These are phyloP conservation scores for Glossosoma conforme DNA, from an alignment of 1,140 invertebrate species.

Conservation along the genomic window DNA sequence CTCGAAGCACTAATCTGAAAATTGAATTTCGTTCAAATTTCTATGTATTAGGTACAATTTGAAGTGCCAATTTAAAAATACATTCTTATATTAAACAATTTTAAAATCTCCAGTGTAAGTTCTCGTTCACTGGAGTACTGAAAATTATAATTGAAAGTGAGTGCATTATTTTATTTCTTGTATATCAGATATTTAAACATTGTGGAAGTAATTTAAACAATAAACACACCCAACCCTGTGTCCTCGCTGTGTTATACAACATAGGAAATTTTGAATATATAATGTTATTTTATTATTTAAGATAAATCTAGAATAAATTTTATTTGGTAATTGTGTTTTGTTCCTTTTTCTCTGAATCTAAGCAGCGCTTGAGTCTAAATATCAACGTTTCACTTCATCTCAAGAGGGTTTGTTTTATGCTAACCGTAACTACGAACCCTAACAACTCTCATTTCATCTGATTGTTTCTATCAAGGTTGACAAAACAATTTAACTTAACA, in stretches of 20 bases:
- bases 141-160: no score
- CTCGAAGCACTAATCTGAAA: no score
- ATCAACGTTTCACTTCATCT: no score
- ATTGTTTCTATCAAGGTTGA: no score
- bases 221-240: conserved; percentile 4
- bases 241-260: conserved; percentile 18
- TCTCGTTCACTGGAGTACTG: no score
- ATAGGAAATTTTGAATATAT: conserved; percentile 22
- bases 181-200: conserved; percentile 3
- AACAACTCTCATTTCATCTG: no score
- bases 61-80: conserved; percentile 9
- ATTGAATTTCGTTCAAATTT: no score
- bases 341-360: background rate
- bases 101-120: no score
- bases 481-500: no score
- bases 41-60: conserved; percentile 5
- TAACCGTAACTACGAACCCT: no score
- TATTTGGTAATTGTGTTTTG: conserved; percentile 9
- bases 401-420: no score
- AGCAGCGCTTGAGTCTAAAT: background rate
- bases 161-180: conserved; percentile 6
- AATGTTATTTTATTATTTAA: conserved; percentile 19
- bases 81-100: no score
- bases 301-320: conserved; percentile 13
- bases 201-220: conserved; percentile 9